Base-by-base conservation (phyloP, 1,140 invertebrate genomes). In the Agrypnia vestita region DNA sequence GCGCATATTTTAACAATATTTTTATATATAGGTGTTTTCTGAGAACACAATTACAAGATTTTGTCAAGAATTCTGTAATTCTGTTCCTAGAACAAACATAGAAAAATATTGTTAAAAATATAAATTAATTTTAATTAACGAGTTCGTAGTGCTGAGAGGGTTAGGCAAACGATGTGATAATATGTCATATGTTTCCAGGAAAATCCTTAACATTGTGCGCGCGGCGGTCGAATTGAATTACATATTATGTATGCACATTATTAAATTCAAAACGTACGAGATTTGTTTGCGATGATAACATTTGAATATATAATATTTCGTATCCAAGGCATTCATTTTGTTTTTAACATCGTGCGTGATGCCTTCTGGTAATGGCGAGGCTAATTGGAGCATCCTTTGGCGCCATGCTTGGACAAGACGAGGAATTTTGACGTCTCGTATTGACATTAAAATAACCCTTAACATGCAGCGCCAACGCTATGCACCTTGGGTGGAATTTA, bases 141-240 rank as follows among this genome's bases (percentile, higher is more conserved):
- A 12, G 51, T 53, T 10, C 17, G 3, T 3, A 59, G 55, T n/a
- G 35, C 61, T 13, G 61, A 64, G 12, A 15, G 35, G 61, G 61
- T 64, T 64, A 44, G 35, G 61, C 13, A 64, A 64, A 35, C 61
- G 35, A 64, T 64, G 61, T 25, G 25, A 35, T 35, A 44, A 64
- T 64, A 64, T 64, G n/a, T 64, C 35, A 64, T 64, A 71, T 3
- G 17, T n/a, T 71, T 71, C 67, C 46, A n/a, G 21, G 46, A 71
- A 71, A 44, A 71, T 19, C 43, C 10, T 21, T 47, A 49, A 15
- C n/a, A 12, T 49, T 15, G 13, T 61, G 19, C 1, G 56, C 17
- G 9, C n/a, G 11, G 15, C 46, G 12, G 46, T 12, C 46, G 67
- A 71, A 71, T 49, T 49, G 46, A 47, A 49, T 71, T 64, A 64